Evolutionary conservation across 2,113 vertebrate species (phyloP).

Genomic region (Pan troglodytes): NHGRI_mPanTro3-v2.1_pri NC_086016.1:37710001-37710500

Average conservation of each 20-base stretch:
- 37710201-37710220: background rate
- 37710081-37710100: background rate
- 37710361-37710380: background rate
- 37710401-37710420: background rate
- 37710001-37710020: fast-evolving
- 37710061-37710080: background rate
- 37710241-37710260: background rate
- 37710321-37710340: background rate
- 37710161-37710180: background rate
- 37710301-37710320: background rate
- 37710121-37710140: background rate
- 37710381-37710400: background rate
- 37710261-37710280: background rate
- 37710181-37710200: background rate
- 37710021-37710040: background rate
- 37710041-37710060: too few relatives aligned
- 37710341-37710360: too few relatives aligned
- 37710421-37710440: background rate
- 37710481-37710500: background rate
- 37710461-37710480: background rate
- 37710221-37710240: background rate
- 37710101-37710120: background rate
- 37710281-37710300: background rate
- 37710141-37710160: background rate
- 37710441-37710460: background rate